A percentile compares a stretch with the other conserved stretches of the same genome.
phyloP scores from a whole-genome alignment of 35 echinoderm and acorn worm species.

The Diadema setosum region DNA sequence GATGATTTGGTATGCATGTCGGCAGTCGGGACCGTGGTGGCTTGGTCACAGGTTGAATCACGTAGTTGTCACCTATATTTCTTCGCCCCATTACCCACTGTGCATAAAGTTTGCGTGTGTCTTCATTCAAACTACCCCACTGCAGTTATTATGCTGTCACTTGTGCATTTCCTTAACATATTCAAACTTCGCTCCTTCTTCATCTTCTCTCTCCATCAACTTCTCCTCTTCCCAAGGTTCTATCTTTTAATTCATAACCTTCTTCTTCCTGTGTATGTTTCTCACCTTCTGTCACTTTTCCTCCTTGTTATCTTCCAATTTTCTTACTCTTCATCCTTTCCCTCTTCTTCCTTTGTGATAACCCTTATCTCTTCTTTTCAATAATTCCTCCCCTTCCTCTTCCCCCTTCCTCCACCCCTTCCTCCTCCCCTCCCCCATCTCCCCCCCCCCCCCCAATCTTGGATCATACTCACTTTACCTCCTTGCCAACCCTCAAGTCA shows the following conservation, averaged over 20 bases:
- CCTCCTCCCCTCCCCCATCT: neutral
- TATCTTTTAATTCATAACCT: neutral
- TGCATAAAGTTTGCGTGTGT: no score
- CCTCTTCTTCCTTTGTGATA: neutral
- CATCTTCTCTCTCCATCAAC: neutral
- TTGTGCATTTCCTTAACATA: no score
- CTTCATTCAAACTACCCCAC: no score
- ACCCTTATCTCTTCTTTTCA: neutral
- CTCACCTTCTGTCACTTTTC: neutral
- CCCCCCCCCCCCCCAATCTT: neutral
- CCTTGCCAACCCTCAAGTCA: no score
- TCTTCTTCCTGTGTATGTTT: neutral
- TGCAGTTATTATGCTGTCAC: no score
- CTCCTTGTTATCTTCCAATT: neutral
- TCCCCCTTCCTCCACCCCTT: neutral
- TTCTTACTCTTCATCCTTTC: neutral
- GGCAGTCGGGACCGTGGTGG: no score
- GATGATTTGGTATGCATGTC: no score
- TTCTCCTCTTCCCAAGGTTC: neutral
- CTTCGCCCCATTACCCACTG: no score
- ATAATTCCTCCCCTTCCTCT: neutral
- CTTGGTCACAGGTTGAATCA: no score
- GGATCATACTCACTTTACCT: no score
- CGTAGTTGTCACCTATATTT: no score
- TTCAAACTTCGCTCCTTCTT: no score